phyloP scores from a whole-genome alignment of 23 tunicate genomes.

The Ciona savignyi region DNA sequence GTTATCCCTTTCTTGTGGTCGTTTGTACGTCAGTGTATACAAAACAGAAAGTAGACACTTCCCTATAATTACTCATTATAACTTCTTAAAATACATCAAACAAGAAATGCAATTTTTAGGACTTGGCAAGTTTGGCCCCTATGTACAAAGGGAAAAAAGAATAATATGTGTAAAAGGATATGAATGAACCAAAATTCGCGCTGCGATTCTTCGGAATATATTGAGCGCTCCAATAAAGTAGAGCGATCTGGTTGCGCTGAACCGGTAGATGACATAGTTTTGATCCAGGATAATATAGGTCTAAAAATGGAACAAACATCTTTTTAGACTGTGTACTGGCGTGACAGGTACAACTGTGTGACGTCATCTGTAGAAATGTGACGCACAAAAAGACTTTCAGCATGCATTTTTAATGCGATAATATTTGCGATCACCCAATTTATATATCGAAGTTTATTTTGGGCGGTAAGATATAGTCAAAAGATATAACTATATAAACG shows the following conservation, averaged over 20 bases:
- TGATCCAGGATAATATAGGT: conserved; percentile 86
- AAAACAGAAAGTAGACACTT: too few species aligned
- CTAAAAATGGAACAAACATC: conserved; percentile 26
- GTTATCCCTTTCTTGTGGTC: too few species aligned
- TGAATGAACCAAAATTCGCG: conserved; percentile 76
- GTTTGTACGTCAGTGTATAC: too few species aligned
- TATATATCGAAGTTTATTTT: neutral
- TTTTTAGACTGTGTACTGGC: neutral
- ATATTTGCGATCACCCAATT: neutral
- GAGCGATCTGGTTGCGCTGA: conserved; percentile 59
- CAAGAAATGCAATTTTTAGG: too few species aligned
- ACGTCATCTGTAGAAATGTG: neutral
- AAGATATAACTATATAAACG: too few species aligned
- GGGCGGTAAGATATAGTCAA: too few species aligned
- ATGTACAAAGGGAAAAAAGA: too few species aligned
- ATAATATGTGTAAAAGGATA: conserved; percentile 59
- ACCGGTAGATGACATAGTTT: conserved; percentile 75
- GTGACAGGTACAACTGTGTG: neutral
- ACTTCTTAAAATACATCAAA: too few species aligned
- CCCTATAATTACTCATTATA: too few species aligned
- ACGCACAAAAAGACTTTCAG: neutral
- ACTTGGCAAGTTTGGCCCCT: too few species aligned
- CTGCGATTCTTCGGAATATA: conserved; percentile 37
- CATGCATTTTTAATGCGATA: neutral
- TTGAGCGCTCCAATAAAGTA: conserved; percentile 76